Percentiles rank a stretch among this genome's conserved stretches.
These are phyloP conservation scores for Pseudochirops corinnae DNA, from an alignment of 2,797 vertebrate genomes.

Conservation along the genomic window DNA sequence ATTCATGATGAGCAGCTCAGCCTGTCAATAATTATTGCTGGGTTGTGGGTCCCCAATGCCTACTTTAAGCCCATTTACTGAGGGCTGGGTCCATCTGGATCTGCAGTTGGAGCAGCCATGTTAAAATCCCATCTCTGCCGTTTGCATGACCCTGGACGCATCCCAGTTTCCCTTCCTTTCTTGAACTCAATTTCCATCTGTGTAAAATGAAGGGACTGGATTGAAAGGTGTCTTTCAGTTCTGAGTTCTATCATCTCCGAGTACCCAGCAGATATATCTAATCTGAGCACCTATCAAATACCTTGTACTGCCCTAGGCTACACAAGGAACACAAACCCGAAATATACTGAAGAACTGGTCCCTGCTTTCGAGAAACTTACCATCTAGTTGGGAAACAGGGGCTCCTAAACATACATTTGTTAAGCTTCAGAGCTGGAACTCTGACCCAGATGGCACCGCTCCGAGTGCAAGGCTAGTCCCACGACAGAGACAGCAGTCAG, in stretches of 20 bases:
- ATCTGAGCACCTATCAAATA: neutral
- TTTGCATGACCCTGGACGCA: neutral
- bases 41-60: neutral
- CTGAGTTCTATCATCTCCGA: neutral
- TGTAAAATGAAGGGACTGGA: neutral
- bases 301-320: neutral
- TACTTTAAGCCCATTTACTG: neutral
- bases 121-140: neutral
- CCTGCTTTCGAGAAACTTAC: neutral
- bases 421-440: neutral
- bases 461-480: neutral
- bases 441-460: neutral
- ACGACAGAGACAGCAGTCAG: neutral
- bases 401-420: neutral
- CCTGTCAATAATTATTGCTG: neutral
- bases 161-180: neutral
- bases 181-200: neutral
- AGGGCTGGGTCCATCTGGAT: neutral
- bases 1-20: neutral
- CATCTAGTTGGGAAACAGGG: neutral
- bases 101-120: neutral
- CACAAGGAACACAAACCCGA: neutral
- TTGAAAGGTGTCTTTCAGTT: neutral
- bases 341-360: neutral
- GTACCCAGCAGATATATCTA: neutral